Evolutionary conservation across 2,797 vertebrate species (phyloP).

Genomic region (Parauchenoglanis punctatus): DNA sequence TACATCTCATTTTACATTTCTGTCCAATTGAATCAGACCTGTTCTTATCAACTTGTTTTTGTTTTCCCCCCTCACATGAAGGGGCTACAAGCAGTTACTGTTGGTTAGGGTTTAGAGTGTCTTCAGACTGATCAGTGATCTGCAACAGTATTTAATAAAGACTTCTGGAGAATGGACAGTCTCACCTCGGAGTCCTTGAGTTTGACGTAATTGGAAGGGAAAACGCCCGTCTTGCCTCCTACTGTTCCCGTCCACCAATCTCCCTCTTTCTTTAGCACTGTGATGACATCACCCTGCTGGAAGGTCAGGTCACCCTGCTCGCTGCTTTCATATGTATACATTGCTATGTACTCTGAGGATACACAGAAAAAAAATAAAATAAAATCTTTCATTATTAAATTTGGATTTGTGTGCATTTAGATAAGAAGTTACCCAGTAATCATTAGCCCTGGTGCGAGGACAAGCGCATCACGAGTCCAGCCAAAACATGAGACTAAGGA

Average conservation of each 20-base stretch:
- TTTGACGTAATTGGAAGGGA: slow-evolving; percentile 98
- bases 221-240: slow-evolving; percentile 91
- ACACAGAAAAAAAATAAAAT: slow-evolving; percentile 26
- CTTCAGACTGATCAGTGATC: neutral
- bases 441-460: neutral
- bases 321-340: slow-evolving; percentile 98
- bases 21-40: neutral
- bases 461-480: neutral
- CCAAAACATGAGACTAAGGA: neutral
- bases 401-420: neutral
- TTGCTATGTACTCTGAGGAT: slow-evolving; percentile 89
- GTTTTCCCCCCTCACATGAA: neutral
- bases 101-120: neutral
- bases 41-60: neutral
- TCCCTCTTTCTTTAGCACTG: slow-evolving; percentile 96
- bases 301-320: slow-evolving; percentile 98
- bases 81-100: neutral
- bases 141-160: slow-evolving; percentile 40
- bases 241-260: slow-evolving; percentile 98
- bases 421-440: neutral
- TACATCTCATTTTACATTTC: neutral
- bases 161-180: neutral
- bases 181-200: slow-evolving; percentile 84
- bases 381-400: neutral
- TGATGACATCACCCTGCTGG: slow-evolving; percentile 95